Evolutionary conservation across 2,113 vertebrate genomes (phyloP).

Genomic region (Fulmarus glacialis): DNA sequence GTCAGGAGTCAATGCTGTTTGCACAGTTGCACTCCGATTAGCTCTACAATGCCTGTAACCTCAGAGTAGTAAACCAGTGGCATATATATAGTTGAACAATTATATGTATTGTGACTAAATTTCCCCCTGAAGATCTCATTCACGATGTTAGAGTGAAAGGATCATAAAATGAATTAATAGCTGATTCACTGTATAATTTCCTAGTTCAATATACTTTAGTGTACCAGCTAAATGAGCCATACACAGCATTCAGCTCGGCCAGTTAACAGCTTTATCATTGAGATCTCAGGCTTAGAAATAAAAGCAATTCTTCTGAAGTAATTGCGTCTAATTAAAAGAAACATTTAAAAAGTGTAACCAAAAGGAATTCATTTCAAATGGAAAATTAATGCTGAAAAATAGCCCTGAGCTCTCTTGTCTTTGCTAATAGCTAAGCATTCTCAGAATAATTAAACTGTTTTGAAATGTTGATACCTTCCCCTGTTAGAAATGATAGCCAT

Average conservation of each 20-base stretch:
- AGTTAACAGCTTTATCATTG: conserved; percentile 88
- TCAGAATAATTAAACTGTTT: conserved; percentile 85
- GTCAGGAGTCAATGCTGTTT: conserved; percentile 34
- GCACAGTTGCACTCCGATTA: conserved; percentile 31
- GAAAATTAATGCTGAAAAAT: conserved; percentile 91
- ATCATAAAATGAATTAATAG: conserved; percentile 90
- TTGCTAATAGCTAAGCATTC: conserved; percentile 85
- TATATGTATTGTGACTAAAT: conserved; percentile 85
- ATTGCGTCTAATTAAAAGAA: conserved; percentile 91
- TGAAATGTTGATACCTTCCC: conserved; percentile 78
- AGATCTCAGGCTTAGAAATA: conserved; percentile 89
- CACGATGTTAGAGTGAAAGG: conserved; percentile 84
- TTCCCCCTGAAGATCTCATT: conserved; percentile 85
- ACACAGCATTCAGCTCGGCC: conserved; percentile 82
- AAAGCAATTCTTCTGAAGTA: conserved; percentile 91
- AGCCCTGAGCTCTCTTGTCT: conserved; percentile 85
- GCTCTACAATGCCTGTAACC: conserved; percentile 32
- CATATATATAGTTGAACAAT: conserved; percentile 80
- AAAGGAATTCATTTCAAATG: conserved; percentile 90
- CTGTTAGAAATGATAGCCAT: conserved; percentile 48
- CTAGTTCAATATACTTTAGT: conserved; percentile 91
- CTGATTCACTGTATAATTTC: conserved; percentile 89
- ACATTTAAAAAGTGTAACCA: conserved; percentile 92
- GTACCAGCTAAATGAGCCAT: conserved; percentile 87
- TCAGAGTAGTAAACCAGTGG: conserved; percentile 49